Evolutionary conservation across 1,140 invertebrate genomes (phyloP).

Genomic region (Drosophila lacteicornis): DNA sequence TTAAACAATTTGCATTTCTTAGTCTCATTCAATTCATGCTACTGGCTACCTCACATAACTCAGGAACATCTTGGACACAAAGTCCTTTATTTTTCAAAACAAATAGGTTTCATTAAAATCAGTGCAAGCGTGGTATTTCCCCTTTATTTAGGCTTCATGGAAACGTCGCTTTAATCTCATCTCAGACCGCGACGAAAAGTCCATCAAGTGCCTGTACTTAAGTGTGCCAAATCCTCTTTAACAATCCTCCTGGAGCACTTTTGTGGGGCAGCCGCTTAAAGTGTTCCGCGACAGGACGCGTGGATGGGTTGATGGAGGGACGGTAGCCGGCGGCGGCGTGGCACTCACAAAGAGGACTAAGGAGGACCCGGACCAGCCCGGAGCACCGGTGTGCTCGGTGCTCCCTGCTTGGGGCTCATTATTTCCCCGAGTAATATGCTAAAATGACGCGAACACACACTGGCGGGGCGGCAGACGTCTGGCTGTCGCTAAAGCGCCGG

Average conservation of each 20-base stretch:
- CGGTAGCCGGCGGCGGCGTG: constrained; percentile 14
- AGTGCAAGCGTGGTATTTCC: constrained; percentile 1
- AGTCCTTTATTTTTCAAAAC: neutral
- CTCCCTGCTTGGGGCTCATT: constrained; percentile 51
- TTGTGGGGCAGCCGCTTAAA: constrained; percentile 36
- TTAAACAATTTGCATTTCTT: neutral
- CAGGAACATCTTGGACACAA: neutral
- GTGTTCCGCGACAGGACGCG: constrained; percentile 22
- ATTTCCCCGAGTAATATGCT: constrained; percentile 62
- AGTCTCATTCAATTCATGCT: neutral
- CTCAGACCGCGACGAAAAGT: constrained; percentile 13
- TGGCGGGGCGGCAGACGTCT: constrained; percentile 36
- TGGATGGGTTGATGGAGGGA: constrained; percentile 7
- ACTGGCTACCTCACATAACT: neutral
- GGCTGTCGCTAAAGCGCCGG: constrained; percentile 43
- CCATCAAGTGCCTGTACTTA: constrained; percentile 32
- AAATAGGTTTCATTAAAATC: constrained; percentile 3
- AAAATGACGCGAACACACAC: constrained; percentile 55
- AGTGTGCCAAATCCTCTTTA: constrained; percentile 35
- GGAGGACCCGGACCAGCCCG: neutral
- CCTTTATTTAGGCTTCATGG: neutral
- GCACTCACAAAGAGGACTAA: constrained; percentile 16
- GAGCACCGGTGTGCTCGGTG: constrained; percentile 17
- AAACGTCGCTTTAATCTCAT: constrained; percentile 7
- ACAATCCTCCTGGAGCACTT: constrained; percentile 25